These are phyloP conservation scores for Stylophora pistillata DNA, from an alignment of 64 coral and sea anemone species.

Conservation along the genomic window DNA sequence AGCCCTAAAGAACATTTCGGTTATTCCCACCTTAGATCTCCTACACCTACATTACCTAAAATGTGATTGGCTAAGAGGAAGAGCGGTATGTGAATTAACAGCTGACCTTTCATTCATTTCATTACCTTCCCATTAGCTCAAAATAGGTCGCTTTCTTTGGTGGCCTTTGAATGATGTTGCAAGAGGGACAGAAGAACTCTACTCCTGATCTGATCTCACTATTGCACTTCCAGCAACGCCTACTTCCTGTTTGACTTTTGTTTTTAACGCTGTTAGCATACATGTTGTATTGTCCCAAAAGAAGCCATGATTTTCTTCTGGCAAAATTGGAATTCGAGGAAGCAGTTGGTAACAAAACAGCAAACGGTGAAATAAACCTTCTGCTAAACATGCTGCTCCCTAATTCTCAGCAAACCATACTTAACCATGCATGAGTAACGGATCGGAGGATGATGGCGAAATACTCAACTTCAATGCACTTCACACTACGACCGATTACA, in stretches of 20 bases:
- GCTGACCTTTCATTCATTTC: neutral
- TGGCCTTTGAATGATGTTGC: slow-evolving; percentile 78
- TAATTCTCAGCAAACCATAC: neutral
- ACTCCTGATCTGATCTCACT: slow-evolving; percentile 13
- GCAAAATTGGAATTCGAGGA: neutral
- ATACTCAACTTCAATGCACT: neutral
- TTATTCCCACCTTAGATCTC: too few relatives aligned
- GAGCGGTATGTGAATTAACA: neutral
- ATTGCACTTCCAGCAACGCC: slow-evolving; percentile 78
- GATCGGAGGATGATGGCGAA: neutral
- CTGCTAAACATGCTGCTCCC: neutral
- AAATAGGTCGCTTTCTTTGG: slow-evolving; percentile 63
- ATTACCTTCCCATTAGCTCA: slow-evolving; percentile 79
- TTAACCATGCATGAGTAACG: neutral
- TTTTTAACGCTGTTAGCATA: neutral
- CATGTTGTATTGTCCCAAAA: neutral
- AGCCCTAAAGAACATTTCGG: too few relatives aligned
- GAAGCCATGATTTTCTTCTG: neutral
- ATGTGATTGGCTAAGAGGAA: neutral
- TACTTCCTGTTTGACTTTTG: neutral
- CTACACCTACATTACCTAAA: too few relatives aligned
- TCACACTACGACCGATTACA: neutral
- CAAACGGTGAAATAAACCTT: neutral
- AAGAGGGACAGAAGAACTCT: slow-evolving; percentile 80
- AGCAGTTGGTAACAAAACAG: neutral